Evolutionary conservation across 2,113 vertebrate species (phyloP).

Genomic region (Cervus canadensis): DNA sequence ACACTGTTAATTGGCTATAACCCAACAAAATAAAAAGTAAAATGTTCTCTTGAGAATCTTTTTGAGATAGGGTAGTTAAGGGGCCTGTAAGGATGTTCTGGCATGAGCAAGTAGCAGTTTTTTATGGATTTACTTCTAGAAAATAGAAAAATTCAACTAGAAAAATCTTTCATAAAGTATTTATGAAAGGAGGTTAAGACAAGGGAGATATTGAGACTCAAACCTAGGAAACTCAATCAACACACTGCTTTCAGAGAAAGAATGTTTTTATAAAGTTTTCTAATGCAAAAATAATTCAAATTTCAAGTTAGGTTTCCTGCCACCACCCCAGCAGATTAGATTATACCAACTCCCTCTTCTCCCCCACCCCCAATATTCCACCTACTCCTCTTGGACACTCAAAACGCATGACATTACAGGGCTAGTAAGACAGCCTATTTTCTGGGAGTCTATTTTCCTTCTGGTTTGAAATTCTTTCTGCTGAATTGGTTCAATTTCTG

Average conservation of each 20-base stretch:
- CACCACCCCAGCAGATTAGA: not conserved
- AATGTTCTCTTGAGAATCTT: not conserved
- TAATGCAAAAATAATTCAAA: not conserved
- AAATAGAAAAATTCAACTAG: not conserved
- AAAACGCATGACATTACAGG: not conserved
- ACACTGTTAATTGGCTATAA: not conserved
- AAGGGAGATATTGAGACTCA: not conserved
- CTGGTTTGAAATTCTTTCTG: not conserved
- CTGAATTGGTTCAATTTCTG: not conserved
- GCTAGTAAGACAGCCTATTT: not conserved
- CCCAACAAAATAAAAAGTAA: not conserved
- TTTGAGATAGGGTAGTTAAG: not conserved
- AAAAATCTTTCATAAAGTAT: not conserved
- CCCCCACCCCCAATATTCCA: not conserved
- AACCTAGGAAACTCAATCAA: not conserved
- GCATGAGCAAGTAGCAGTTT: not conserved
- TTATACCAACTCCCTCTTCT: not conserved
- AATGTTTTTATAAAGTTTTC: not conserved
- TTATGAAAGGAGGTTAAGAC: not conserved
- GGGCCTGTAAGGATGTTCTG: not conserved
- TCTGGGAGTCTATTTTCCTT: not conserved
- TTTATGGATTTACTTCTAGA: not conserved
- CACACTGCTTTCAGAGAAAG: not conserved
- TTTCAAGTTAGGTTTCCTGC: not conserved
- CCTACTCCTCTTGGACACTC: not conserved